A percentile compares a stretch with the other conserved stretches of the same genome.
Evolutionary conservation across 1,140 invertebrate species (phyloP).

Genomic region (Sipha flava): DNA sequence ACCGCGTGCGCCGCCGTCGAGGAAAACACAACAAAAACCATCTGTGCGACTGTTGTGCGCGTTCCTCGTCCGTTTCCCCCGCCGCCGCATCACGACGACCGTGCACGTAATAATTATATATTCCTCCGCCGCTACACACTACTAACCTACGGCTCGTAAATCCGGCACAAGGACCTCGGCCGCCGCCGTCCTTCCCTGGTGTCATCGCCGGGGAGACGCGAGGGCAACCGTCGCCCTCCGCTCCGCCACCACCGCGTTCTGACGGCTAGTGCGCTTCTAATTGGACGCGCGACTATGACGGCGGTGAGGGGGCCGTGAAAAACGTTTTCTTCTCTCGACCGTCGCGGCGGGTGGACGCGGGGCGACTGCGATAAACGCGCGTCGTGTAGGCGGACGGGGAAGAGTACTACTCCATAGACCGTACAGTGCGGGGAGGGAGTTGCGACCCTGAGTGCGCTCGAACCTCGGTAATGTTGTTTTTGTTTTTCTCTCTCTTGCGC

Average conservation of each 20-base stretch:
- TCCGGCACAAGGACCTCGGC: slow-evolving; percentile 9
- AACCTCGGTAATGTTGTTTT: background rate
- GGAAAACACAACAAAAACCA: slow-evolving; percentile 29
- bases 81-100: background rate
- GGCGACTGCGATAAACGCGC: background rate
- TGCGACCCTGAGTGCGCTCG: background rate
- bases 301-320: background rate
- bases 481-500: background rate
- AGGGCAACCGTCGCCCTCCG: background rate
- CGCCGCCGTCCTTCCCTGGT: background rate
- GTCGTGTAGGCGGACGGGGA: background rate
- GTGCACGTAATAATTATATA: background rate
- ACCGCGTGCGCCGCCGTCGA: background rate
- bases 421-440: background rate
- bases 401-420: too few species aligned
- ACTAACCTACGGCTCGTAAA: slow-evolving; percentile 30
- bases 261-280: background rate
- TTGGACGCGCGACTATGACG: slow-evolving; percentile 5
- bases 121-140: background rate
- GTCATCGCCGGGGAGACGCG: slow-evolving; percentile 1
- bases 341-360: background rate
- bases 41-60: slow-evolving; percentile 4
- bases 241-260: background rate
- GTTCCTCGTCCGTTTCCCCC: background rate
- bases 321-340: background rate